Evolutionary conservation across 2,113 vertebrate genomes (phyloP), one percentile per base, ranked within the genome.

Genomic region (Nothocercus nigrocapillus): DNA sequence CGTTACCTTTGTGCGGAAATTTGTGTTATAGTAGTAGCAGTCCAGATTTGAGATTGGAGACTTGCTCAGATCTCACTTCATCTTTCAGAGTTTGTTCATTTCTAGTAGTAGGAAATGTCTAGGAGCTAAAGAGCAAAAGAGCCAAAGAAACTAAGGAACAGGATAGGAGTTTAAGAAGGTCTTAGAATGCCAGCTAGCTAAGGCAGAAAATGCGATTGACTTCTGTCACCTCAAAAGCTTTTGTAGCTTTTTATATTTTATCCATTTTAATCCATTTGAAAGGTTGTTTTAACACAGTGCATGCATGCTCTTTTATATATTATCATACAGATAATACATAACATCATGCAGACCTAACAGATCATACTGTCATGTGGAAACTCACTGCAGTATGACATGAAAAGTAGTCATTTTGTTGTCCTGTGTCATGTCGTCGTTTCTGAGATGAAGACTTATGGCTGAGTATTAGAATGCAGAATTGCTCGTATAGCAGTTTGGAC

Each of bases 401-500:
- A 86, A 86, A 95, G 86, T 77, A 36, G 49, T 92, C 21, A n/a
- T 54, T 86, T 40, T 86, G 51, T 63, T 90, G 40, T 77, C 80
- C 77, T 18, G 19, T 13, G 1, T 91, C 10, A 0, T 64, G 63
- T 85, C 83, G 82, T 38, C 9, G 0, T 67, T 86, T 95, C 27
- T 86, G 69, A 76, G 66, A 51, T 51, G 44, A 44, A 38, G 45
- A 77, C 30, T 95, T 94, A 63, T 27, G 76, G 36, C 24, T 88
- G 68, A 78, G 34, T n/a, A n/a, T 16, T 64, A 38, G 25, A 59
- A 61, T 21, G 70, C 21, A 64, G n/a, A 93, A 72, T 38, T 68
- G 83, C 28, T 90, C 38, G 64, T 77, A 28, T 28, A 84, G 69
- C 67, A 70, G 34, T 69, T 82, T 64, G 10, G 36, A 69, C 19